Conservation (phyloP, 2,797 vertebrate genomes). For the Notolabrus celidotus region DNA sequence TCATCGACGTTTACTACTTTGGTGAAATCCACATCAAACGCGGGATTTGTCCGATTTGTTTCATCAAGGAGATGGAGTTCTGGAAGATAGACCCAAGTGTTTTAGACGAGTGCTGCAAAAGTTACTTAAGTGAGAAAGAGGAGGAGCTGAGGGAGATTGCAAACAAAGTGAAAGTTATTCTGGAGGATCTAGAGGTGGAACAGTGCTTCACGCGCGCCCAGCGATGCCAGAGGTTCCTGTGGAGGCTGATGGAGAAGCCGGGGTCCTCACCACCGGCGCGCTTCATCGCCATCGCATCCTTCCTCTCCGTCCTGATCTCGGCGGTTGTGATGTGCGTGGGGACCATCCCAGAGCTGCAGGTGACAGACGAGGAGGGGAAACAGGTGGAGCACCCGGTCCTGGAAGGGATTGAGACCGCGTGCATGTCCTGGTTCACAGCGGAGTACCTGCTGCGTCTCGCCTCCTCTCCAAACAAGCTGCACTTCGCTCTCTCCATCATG, state of each 20-base stretch:
- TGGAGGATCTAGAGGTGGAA: slow-evolving; percentile 93
- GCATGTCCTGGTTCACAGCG: slow-evolving; percentile 95
- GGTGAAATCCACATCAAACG: slow-evolving; percentile 97
- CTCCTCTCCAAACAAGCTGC: slow-evolving; percentile 92
- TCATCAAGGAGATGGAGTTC: slow-evolving; percentile 98
- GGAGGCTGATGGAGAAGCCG: slow-evolving; percentile 97
- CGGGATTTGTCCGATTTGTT: slow-evolving; percentile 97
- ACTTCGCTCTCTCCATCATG: slow-evolving; percentile 94
- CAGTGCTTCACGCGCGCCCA: slow-evolving; percentile 85
- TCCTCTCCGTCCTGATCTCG: slow-evolving; percentile 92
- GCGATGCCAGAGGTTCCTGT: slow-evolving; percentile 90
- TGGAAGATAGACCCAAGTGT: slow-evolving; percentile 95
- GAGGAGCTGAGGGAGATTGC: slow-evolving; percentile 95
- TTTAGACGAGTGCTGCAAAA: slow-evolving; percentile 95
- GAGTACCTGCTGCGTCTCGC: slow-evolving; percentile 93
- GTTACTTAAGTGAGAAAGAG: slow-evolving; percentile 92
- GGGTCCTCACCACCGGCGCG: slow-evolving; percentile 92
- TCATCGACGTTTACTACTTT: slow-evolving; percentile 94
- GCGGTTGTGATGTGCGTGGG: slow-evolving; percentile 96
- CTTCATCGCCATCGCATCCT: slow-evolving; percentile 92
- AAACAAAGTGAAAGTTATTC: slow-evolving; percentile 91
- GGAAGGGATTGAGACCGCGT: slow-evolving; percentile 94
- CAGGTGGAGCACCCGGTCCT: slow-evolving; percentile 92
- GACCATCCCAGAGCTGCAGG: slow-evolving; percentile 95
- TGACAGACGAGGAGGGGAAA: slow-evolving; percentile 89